Percentiles rank a stretch among this genome's conserved stretches.
Conservation (phyloP, 92 coral and sea anemone species). For the Phymanthus crucifer region DNA sequence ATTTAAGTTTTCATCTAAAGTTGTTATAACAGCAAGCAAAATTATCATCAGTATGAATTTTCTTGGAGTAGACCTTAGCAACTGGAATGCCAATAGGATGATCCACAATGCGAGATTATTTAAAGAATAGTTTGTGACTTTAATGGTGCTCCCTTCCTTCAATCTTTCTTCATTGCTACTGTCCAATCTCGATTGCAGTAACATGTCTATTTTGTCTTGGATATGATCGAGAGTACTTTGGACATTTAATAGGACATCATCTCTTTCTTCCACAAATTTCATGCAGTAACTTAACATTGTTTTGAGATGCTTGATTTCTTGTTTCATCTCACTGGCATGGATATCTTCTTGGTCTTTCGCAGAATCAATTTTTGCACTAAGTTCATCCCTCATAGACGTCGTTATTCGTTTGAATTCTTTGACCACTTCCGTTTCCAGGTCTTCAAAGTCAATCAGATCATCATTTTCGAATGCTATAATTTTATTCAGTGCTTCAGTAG, state of each 20-base stretch:
- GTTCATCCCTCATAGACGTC: constrained; percentile 3
- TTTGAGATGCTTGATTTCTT: neutral
- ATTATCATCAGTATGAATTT: neutral
- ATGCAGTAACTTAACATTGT: constrained; percentile 1
- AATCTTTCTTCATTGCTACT: neutral
- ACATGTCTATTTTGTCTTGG: neutral
- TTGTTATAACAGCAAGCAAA: neutral
- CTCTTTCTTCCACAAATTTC: constrained; percentile 16
- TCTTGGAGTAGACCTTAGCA: neutral
- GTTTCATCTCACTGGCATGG: constrained; percentile 5
- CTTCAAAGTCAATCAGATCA: constrained; percentile 44
- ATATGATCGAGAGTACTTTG: neutral
- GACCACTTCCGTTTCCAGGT: constrained; percentile 19
- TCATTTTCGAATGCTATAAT: constrained; percentile 30
- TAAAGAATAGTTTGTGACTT: neutral
- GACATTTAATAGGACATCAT: neutral
- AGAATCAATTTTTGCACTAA: constrained; percentile 5
- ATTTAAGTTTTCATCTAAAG: neutral
- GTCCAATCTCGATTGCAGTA: neutral
- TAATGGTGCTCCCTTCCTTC: neutral
- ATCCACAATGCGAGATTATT: neutral
- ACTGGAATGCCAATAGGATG: neutral
- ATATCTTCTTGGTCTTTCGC: constrained; percentile 22
- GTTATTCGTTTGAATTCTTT: neutral
- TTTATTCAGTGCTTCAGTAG: constrained; percentile 36